These are phyloP conservation scores for Crotophaga sulcirostris DNA, from an alignment of 2,113 vertebrate genomes.

Conservation along the genomic window DNA sequence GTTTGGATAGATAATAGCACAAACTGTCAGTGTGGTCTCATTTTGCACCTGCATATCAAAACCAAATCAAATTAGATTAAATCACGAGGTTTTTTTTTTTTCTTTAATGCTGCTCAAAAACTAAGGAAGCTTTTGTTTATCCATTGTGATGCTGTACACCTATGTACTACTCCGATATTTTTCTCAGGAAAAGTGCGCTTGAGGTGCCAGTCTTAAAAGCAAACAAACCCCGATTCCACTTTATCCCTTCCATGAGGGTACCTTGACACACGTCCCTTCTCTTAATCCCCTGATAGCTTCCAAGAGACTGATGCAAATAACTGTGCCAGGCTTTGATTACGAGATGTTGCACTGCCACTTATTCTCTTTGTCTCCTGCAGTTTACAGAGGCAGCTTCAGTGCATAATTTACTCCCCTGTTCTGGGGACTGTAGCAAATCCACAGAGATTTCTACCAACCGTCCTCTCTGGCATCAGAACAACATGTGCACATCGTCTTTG, in stretches of 20 bases:
- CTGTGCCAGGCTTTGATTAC: conserved; percentile 64
- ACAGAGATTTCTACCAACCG: conserved; percentile 59
- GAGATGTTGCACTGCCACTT: conserved; percentile 39
- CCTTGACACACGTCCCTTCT: conserved; percentile 11
- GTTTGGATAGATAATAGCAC: background rate
- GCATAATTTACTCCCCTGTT: conserved; percentile 71
- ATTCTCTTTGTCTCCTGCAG: conserved; percentile 68
- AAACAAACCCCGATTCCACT: background rate
- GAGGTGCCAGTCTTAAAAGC: background rate
- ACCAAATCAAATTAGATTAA: background rate
- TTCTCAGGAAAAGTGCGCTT: background rate
- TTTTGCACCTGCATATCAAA: background rate
- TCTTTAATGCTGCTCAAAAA: background rate
- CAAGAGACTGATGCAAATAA: conserved; percentile 35
- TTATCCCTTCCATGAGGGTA: background rate
- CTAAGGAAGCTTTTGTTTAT: background rate
- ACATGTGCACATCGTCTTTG: conserved; percentile 67
- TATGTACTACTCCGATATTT: background rate
- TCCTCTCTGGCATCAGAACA: conserved; percentile 73
- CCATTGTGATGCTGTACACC: background rate
- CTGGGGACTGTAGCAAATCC: conserved; percentile 67
- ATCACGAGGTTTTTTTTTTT: background rate
- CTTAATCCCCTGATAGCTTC: conserved; percentile 47
- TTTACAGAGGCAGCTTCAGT: conserved; percentile 70
- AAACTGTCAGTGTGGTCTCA: background rate